Conservation (phyloP, 2,888 invertebrate species). For the Nebria brevicollis region DNA sequence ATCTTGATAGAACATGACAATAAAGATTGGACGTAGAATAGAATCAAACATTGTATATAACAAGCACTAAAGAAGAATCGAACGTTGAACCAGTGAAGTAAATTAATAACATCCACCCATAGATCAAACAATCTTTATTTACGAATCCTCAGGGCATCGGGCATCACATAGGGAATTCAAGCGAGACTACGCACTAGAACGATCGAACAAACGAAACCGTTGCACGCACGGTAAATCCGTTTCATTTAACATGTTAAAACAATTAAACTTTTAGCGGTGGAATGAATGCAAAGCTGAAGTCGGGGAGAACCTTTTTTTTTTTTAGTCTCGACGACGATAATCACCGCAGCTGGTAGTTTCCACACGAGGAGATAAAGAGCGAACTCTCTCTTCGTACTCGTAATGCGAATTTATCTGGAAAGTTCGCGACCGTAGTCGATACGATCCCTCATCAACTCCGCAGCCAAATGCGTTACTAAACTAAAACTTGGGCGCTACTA, state of each 20-base stretch:
- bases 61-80: not conserved
- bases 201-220: not conserved
- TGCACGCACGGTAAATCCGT: conserved; percentile 27
- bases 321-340: conserved; percentile 49
- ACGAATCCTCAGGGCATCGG: conserved; percentile 2
- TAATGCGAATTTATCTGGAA: conserved; percentile 31
- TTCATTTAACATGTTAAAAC: conserved; percentile 55
- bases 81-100: conserved; percentile 19
- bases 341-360: conserved; percentile 55
- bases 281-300: conserved; percentile 48
- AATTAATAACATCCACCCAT: conserved; percentile 24
- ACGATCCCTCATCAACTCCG: conserved; percentile 14
- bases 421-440: conserved; percentile 11
- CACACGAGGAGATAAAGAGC: conserved; percentile 53
- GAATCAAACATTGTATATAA: not conserved
- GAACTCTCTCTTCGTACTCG: conserved; percentile 11
- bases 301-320: conserved; percentile 53
- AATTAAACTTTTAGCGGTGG: conserved; percentile 54
- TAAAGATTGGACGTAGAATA: not conserved
- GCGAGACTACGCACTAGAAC: not conserved
- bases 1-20: not conserved
- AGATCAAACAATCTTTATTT: conserved; percentile 30
- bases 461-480: not conserved
- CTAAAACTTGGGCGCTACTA: not conserved
- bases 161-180: not conserved